These are phyloP conservation scores for Leucoma salicis DNA, from an alignment of 2,888 invertebrate genomes.

Conservation along the genomic window DNA sequence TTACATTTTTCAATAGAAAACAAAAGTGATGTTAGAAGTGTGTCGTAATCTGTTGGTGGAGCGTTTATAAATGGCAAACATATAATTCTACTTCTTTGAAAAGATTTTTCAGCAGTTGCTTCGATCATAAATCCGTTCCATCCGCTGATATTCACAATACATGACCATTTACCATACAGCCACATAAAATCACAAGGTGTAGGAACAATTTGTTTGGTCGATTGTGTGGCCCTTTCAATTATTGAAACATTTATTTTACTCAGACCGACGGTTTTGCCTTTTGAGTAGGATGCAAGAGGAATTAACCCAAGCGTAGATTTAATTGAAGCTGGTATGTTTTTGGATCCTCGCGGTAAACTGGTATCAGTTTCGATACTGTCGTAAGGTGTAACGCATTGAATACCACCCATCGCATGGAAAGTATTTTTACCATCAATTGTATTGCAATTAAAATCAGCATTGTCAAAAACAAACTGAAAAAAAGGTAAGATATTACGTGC, in stretches of 20 bases:
- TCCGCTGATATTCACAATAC: constrained; percentile 17
- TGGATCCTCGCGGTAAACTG: background rate
- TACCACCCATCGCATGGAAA: constrained; percentile 24
- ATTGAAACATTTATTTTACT: constrained; percentile 7
- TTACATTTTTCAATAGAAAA: constrained; percentile 19
- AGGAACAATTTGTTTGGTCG: constrained; percentile 9
- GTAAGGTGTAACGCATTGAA: constrained; percentile 16
- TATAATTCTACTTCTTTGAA: constrained; percentile 23
- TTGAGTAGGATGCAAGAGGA: constrained; percentile 10
- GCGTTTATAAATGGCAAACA: constrained; percentile 40
- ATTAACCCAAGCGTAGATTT: constrained; percentile 9
- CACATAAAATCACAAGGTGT: constrained; percentile 13
- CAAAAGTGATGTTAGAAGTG: constrained; percentile 29
- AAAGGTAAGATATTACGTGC: background rate
- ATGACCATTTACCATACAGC: constrained; percentile 18
- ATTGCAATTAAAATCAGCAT: constrained; percentile 19
- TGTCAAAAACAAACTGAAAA: constrained; percentile 22
- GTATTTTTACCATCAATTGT: constrained; percentile 21
- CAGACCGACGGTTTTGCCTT: constrained; percentile 17
- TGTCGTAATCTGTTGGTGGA: constrained; percentile 34
- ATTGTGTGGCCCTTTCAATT: constrained; percentile 5
- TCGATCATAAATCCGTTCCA: constrained; percentile 43
- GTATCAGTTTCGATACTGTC: constrained; percentile 4
- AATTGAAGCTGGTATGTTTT: constrained; percentile 10
- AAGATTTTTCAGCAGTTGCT: constrained; percentile 21